phyloP scores from a whole-genome alignment of 2,113 vertebrate species.

The Centrocercus urophasianus region DNA sequence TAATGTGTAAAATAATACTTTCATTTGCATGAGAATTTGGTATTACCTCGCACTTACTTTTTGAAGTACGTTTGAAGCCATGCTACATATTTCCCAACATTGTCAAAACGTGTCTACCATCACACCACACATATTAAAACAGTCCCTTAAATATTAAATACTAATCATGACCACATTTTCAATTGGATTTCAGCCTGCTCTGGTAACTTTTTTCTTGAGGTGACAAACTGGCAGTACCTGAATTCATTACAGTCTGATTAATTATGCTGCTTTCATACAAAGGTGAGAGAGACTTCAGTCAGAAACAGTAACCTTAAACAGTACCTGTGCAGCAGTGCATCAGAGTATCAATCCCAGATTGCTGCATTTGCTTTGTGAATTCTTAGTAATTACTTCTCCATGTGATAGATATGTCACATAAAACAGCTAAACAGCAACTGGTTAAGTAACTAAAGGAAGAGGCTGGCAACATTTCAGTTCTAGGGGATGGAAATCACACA shows the following conservation, averaged over 20 bases:
- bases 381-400: conserved; percentile 30
- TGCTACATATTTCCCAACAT: neutral
- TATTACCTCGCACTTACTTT: neutral
- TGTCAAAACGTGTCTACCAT: neutral
- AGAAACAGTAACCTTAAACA: conserved; percentile 5
- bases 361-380: neutral
- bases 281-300: conserved; percentile 57
- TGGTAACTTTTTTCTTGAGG: conserved; percentile 55
- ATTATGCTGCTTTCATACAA: conserved; percentile 68
- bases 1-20: neutral
- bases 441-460: neutral
- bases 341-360: conserved; percentile 2
- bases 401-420: neutral
- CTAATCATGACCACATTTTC: neutral
- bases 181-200: conserved; percentile 51
- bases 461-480: neutral
- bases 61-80: neutral
- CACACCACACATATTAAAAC: neutral
- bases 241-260: conserved; percentile 77
- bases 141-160: conserved; percentile 30
- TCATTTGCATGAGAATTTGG: neutral
- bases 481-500: neutral
- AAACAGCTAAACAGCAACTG: neutral
- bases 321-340: neutral
- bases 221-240: conserved; percentile 63